phyloP scores from a whole-genome alignment of 2,888 invertebrate species.

The Axea sp. region DNA sequence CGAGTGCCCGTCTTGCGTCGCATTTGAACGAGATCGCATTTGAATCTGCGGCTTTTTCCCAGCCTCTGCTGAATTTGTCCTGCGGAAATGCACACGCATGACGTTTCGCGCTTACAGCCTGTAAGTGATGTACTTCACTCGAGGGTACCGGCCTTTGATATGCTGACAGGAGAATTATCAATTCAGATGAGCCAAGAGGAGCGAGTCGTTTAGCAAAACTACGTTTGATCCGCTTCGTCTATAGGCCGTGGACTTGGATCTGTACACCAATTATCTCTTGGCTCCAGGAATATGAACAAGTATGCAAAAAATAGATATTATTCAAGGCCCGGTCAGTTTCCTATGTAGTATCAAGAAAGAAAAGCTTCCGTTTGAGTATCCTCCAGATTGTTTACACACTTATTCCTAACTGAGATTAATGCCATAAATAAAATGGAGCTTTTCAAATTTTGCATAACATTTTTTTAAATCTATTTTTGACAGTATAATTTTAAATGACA shows the following conservation, averaged over 20 bases:
- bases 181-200: conserved; percentile 75
- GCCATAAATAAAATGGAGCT: too few species aligned
- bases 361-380: conserved; percentile 25
- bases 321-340: conserved; percentile 37
- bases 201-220: conserved; percentile 77
- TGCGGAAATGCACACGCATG: conserved; percentile 59
- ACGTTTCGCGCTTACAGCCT: conserved; percentile 44
- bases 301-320: conserved; percentile 23
- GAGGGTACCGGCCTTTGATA: conserved; percentile 75
- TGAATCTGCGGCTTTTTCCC: conserved; percentile 68
- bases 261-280: conserved; percentile 20
- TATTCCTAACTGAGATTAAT: too few species aligned
- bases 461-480: too few species aligned
- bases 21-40: conserved; percentile 66
- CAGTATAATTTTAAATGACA: too few species aligned
- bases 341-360: conserved; percentile 21
- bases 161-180: conserved; percentile 78
- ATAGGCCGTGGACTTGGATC: conserved; percentile 37
- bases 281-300: conserved; percentile 38
- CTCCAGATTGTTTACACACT: conserved; percentile 43
- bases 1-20: conserved; percentile 62
- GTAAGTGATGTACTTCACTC: conserved; percentile 24
- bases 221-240: conserved; percentile 76
- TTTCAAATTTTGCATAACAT: too few species aligned
- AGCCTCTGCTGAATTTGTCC: conserved; percentile 59